Evolutionary conservation across 1,140 invertebrate genomes (phyloP), one percentile per base, ranked within the genome.

Genomic region (Diplogasteroides magnus): DNA sequence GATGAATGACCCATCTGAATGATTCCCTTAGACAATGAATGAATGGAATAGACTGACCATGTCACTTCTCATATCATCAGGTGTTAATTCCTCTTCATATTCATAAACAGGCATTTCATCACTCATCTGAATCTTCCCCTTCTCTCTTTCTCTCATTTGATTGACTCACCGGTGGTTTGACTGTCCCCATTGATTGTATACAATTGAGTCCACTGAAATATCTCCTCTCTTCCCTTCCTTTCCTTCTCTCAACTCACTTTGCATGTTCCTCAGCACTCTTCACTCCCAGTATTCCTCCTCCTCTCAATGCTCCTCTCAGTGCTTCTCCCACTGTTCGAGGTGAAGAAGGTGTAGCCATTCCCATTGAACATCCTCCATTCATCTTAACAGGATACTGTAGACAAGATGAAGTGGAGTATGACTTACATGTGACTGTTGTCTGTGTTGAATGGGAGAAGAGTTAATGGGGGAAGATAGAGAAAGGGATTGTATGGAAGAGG

Each of bases 191-290:
- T n/a, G n/a, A n/a, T n/a, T n/a, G n/a, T n/a, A n/a, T n/a, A n/a
- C n/a, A n/a, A n/a, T n/a, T n/a, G n/a, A n/a, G n/a, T n/a, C n/a
- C n/a, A n/a, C n/a, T n/a, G n/a, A n/a, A n/a, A n/a, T n/a, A n/a
- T n/a, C n/a, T n/a, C n/a, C n/a, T n/a, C n/a, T n/a, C n/a, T n/a
- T n/a, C n/a, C n/a, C n/a, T n/a, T n/a, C n/a, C n/a, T n/a, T n/a
- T 23, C 71, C n/a, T 29, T 73, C 71, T 2, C 28, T 2, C 61
- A 73, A 27, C 25, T n/a, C 23, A 28, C 25, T 61, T 37, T 26
- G 25, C 14, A 32, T 15, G 57, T 25, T n/a, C 32, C 32, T 29
- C 57, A 27, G 19, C 32, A 13, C n/a, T 66, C 64, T 61, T 37
- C 31, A 14, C 48, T 27, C n/a, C 25, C 2, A 28, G 3, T 27